These are phyloP conservation scores for Volucella inflata DNA, from an alignment of 2,888 invertebrate species.

Conservation along the genomic window DNA sequence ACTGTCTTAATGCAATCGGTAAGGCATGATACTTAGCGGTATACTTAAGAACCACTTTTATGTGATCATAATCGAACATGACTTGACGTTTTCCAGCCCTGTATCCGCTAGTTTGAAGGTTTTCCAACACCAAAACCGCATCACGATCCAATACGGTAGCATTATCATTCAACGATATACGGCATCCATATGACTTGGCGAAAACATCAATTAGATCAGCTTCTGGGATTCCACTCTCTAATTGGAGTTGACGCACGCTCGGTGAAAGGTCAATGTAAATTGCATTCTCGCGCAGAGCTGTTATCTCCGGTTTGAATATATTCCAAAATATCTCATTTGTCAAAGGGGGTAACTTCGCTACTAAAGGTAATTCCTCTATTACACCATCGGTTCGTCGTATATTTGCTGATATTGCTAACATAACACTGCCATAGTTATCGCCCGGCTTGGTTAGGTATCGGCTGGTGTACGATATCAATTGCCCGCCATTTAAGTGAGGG, in stretches of 20 bases:
- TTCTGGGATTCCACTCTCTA: constrained; percentile 83
- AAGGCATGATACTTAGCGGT: constrained; percentile 86
- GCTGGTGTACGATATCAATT: constrained; percentile 82
- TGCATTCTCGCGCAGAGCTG: constrained; percentile 86
- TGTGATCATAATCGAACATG: constrained; percentile 85
- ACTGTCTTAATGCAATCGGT: constrained; percentile 85
- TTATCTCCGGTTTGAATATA: constrained; percentile 85
- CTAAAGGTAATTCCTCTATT: constrained; percentile 83
- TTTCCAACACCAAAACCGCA: constrained; percentile 86
- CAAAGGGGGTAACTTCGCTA: constrained; percentile 86
- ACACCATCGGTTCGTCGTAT: constrained; percentile 78
- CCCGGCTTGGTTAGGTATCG: constrained; percentile 85
- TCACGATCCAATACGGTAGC: constrained; percentile 84
- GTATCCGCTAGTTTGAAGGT: constrained; percentile 85
- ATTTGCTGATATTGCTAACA: constrained; percentile 83
- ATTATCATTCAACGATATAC: constrained; percentile 82
- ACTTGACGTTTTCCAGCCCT: constrained; percentile 84
- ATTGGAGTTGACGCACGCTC: constrained; percentile 84
- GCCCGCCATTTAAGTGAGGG: constrained; percentile 78
- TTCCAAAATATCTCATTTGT: constrained; percentile 85
- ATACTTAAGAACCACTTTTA: constrained; percentile 84
- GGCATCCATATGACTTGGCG: constrained; percentile 85
- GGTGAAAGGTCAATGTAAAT: constrained; percentile 85
- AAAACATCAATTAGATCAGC: constrained; percentile 84
- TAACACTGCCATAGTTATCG: constrained; percentile 87